phyloP scores from a whole-genome alignment of 2,113 vertebrate genomes.

The Hydrolagus affinis region DNA sequence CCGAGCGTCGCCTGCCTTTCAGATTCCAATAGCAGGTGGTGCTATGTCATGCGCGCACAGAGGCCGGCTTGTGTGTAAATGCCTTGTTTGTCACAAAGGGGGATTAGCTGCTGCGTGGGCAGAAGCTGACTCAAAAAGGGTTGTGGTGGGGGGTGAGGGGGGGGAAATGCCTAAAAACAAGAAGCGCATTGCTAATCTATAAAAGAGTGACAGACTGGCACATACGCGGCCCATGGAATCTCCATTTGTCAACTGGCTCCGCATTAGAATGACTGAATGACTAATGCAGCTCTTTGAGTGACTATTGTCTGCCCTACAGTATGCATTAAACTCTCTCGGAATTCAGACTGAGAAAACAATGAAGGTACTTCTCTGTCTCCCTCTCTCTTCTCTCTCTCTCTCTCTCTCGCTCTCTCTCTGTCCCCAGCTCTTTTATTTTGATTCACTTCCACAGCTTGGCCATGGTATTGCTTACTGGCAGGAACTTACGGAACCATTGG shows the following conservation, averaged over 20 bases:
- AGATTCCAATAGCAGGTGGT: conserved; percentile 27
- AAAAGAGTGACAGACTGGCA: conserved; percentile 25
- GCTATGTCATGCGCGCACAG: background rate
- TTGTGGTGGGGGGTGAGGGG: background rate
- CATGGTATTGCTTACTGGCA: background rate
- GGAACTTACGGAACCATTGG: background rate
- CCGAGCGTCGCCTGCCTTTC: background rate
- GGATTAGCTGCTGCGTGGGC: conserved; percentile 7
- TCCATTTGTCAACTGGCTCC: conserved; percentile 26
- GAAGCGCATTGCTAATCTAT: conserved; percentile 20
- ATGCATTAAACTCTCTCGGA: conserved; percentile 24
- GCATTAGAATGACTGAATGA: conserved; percentile 28
- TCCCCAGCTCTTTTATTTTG: conserved; percentile 17
- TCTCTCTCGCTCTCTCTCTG: too few species aligned
- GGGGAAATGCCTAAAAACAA: conserved; percentile 3
- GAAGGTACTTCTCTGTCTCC: background rate
- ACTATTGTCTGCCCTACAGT: conserved; percentile 25
- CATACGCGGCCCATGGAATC: conserved; percentile 23
- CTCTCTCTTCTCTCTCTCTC: background rate
- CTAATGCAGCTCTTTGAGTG: conserved; percentile 21
- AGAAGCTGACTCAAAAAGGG: conserved; percentile 27
- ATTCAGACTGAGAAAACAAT: conserved; percentile 25
- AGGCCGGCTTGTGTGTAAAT: conserved; percentile 1
- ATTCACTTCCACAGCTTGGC: conserved; percentile 1
- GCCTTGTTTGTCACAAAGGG: conserved; percentile 5